Conservation (phyloP, 1,140 invertebrate species). For the Leptinotarsa undecemlineata region DNA sequence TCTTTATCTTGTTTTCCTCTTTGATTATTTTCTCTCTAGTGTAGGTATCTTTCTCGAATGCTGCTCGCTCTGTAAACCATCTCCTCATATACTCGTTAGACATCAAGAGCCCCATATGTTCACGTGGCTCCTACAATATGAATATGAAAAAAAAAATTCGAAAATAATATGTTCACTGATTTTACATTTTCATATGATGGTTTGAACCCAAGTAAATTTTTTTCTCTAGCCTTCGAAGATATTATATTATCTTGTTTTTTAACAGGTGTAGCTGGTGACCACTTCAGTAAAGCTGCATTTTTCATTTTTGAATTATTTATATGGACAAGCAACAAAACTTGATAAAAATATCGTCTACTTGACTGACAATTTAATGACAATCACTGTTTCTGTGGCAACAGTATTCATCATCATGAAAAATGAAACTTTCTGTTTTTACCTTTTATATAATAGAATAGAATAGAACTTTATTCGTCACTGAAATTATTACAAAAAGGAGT, state of each 20-base stretch:
- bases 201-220: slow-evolving; percentile 37
- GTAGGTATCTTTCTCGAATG: slow-evolving; percentile 47
- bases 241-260: slow-evolving; percentile 44
- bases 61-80: slow-evolving; percentile 47
- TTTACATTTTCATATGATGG: slow-evolving; percentile 44
- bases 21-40: slow-evolving; percentile 43
- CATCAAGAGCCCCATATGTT: slow-evolving; percentile 43
- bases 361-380: too few relatives aligned
- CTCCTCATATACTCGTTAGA: slow-evolving; percentile 48
- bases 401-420: too few relatives aligned
- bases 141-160: neutral
- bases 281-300: slow-evolving; percentile 32
- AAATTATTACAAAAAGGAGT: too few relatives aligned
- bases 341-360: too few relatives aligned
- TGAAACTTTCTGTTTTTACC: too few relatives aligned
- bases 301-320: too few relatives aligned
- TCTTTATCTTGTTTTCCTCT: slow-evolving; percentile 41
- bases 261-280: slow-evolving; percentile 37
- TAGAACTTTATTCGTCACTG: too few relatives aligned
- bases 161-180: neutral
- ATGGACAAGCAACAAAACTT: too few relatives aligned
- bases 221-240: slow-evolving; percentile 45
- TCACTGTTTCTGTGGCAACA: too few relatives aligned
- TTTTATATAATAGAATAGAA: too few relatives aligned
- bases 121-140: slow-evolving; percentile 16